Conservation (phyloP, 2,797 vertebrate genomes). For the Protosalanx chinensis region DNA sequence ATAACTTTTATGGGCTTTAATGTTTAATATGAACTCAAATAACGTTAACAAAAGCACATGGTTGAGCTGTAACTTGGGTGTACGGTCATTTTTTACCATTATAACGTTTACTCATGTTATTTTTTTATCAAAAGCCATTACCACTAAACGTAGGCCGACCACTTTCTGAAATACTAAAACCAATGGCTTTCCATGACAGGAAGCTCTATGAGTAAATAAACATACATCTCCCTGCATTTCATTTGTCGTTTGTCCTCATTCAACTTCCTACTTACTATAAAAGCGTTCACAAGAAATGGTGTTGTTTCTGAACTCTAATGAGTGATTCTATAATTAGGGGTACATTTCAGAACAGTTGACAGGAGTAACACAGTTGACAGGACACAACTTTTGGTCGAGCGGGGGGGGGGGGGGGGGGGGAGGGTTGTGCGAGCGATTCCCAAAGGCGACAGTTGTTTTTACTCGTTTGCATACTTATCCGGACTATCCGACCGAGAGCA, state of each 20-base stretch:
- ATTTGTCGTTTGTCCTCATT: background rate
- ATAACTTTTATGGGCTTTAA: background rate
- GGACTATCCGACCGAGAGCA: too few relatives aligned
- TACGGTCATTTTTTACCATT: constrained; percentile 17
- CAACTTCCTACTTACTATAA: background rate
- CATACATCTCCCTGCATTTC: background rate
- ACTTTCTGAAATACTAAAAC: constrained; percentile 18
- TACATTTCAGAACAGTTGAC: too few relatives aligned
- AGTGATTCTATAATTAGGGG: too few relatives aligned
- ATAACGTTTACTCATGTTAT: constrained; percentile 20
- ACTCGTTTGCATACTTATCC: too few relatives aligned
- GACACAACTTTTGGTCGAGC: too few relatives aligned
- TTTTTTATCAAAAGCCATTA: constrained; percentile 43
- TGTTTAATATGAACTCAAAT: constrained; percentile 17
- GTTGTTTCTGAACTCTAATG: too few relatives aligned
- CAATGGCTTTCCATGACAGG: constrained; percentile 8
- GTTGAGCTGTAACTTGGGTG: background rate
- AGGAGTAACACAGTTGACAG: too few relatives aligned
- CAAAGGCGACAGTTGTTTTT: too few relatives aligned
- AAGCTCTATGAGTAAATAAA: constrained; percentile 12
- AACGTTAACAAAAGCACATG: constrained; percentile 26
- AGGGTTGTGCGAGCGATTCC: too few relatives aligned
- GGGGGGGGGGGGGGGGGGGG: too few relatives aligned
- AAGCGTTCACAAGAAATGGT: background rate
- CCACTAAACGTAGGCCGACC: constrained; percentile 27